Evolutionary conservation across 2,797 vertebrate species (phyloP).

Genomic region (Eurystomus glaucurus): DNA sequence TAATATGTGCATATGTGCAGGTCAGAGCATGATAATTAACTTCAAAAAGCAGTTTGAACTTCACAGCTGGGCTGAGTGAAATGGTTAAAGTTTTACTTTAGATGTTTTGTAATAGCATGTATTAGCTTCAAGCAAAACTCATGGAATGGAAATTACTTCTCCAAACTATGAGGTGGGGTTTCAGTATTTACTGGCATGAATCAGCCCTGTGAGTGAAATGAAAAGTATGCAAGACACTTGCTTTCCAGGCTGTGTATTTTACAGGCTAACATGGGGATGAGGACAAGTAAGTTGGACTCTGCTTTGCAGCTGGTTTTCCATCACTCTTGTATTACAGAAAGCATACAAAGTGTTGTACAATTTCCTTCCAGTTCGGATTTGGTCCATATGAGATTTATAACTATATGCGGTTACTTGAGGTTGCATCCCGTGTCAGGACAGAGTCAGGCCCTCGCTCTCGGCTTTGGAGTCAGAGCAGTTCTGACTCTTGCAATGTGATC

Average conservation of each 20-base stretch:
- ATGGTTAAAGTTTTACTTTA: conserved; percentile 65
- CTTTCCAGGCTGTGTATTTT: conserved; percentile 20
- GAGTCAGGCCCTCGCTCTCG: not conserved
- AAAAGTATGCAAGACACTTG: conserved; percentile 61
- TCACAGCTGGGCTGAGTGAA: conserved; percentile 64
- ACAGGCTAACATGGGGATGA: not conserved
- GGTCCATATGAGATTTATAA: not conserved
- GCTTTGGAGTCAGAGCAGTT: rapidly evolving
- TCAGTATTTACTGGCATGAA: conserved; percentile 59
- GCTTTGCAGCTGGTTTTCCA: not conserved
- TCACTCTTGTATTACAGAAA: not conserved
- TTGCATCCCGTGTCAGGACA: not conserved
- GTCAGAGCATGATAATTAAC: conserved; percentile 60
- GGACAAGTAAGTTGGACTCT: not conserved
- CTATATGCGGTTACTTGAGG: not conserved
- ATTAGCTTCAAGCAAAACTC: conserved; percentile 59
- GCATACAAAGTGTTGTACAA: not conserved
- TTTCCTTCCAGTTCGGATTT: conserved; percentile 15
- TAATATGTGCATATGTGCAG: conserved; percentile 45
- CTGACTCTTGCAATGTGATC: not conserved
- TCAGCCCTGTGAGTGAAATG: conserved; percentile 64
- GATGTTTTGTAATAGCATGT: conserved; percentile 66
- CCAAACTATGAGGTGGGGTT: conserved; percentile 63
- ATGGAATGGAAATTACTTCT: conserved; percentile 70
- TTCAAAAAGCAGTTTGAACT: conserved; percentile 66